Conservation (phyloP, 2,113 vertebrate species). For the Delphinapterus leucas region DNA sequence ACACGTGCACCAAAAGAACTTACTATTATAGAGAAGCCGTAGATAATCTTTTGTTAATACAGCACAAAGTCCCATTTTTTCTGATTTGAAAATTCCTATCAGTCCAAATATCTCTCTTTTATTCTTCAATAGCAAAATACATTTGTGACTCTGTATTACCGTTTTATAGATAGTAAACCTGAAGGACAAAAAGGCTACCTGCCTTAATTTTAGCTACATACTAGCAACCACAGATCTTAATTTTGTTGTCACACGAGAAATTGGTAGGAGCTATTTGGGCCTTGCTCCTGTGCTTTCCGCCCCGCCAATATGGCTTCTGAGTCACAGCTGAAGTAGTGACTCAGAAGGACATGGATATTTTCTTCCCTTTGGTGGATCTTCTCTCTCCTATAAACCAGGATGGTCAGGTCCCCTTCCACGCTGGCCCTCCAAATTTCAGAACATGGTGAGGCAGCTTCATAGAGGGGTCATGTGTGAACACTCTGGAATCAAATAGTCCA, state of each 20-base stretch:
- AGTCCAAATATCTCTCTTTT: not conserved
- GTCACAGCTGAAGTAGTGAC: not conserved
- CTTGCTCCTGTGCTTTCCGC: not conserved
- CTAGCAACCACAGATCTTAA: not conserved
- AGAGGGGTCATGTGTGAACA: not conserved
- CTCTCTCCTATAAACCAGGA: not conserved
- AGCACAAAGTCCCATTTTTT: not conserved
- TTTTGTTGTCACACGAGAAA: not conserved
- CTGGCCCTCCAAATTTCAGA: not conserved
- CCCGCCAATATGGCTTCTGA: not conserved
- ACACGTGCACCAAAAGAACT: not conserved
- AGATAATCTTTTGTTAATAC: not conserved
- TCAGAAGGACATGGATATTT: not conserved
- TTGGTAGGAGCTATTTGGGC: not conserved
- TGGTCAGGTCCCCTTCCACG: not conserved
- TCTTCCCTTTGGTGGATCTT: not conserved
- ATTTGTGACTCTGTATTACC: not conserved
- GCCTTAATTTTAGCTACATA: not conserved
- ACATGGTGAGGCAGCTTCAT: accelerated
- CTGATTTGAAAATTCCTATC: not conserved
- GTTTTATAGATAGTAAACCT: not conserved
- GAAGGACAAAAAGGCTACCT: not conserved
- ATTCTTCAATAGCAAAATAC: not conserved
- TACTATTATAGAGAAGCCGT: not conserved
- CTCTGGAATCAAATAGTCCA: not conserved